phyloP scores from a whole-genome alignment of 2,797 vertebrate genomes.

The Pteropus rufus region DNA sequence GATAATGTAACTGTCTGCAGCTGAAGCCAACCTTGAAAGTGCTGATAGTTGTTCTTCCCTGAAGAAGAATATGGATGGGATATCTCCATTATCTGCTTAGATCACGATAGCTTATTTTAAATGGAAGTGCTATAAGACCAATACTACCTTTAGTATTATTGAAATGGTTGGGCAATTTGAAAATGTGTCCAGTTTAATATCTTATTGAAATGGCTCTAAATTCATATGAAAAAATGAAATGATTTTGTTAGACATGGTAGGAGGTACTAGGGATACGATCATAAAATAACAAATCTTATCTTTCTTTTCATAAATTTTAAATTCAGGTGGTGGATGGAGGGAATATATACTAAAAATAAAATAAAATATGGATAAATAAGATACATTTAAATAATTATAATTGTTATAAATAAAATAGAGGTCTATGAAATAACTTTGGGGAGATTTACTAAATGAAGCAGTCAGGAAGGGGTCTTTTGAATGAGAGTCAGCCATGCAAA shows the following conservation, averaged over 20 bases:
- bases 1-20: background rate
- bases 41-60: background rate
- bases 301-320: background rate
- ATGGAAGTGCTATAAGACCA: background rate
- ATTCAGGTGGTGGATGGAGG: background rate
- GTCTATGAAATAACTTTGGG: background rate
- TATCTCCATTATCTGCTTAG: background rate
- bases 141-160: background rate
- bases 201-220: background rate
- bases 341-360: background rate
- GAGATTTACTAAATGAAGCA: background rate
- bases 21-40: background rate
- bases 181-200: background rate
- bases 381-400: background rate
- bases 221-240: background rate
- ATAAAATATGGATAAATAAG: background rate
- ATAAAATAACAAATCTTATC: background rate
- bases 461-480: background rate
- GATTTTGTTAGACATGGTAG: background rate
- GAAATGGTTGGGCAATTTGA: background rate
- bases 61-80: background rate
- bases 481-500: background rate
- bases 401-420: background rate
- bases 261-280: background rate
- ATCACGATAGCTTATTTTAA: background rate